phyloP scores from a whole-genome alignment of 1,140 invertebrate species.

The Papilio helenus region DNA sequence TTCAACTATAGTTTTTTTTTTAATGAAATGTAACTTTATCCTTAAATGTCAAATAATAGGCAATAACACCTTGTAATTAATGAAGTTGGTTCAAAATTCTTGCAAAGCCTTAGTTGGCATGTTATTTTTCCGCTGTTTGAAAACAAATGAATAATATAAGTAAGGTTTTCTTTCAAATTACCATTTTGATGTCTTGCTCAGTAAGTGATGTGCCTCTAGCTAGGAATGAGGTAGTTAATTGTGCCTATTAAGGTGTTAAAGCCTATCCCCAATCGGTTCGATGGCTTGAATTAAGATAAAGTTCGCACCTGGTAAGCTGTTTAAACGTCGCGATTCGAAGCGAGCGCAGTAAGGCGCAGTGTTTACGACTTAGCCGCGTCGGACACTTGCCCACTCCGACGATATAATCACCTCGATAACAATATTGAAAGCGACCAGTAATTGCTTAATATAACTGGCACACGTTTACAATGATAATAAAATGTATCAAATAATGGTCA shows the following conservation, averaged over 20 bases:
- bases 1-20: too few relatives aligned
- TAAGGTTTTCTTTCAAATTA: background rate
- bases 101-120: background rate
- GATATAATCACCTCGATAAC: slow-evolving; percentile 35
- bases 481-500: background rate
- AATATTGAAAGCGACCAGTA: slow-evolving; percentile 46
- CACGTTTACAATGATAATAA: slow-evolving; percentile 9
- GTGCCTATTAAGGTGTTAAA: slow-evolving; percentile 59
- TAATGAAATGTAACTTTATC: background rate
- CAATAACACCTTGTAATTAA: background rate
- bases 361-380: slow-evolving; percentile 66
- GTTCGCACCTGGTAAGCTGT: slow-evolving; percentile 74
- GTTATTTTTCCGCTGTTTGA: background rate
- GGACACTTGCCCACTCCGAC: slow-evolving; percentile 47
- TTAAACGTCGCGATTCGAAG: slow-evolving; percentile 68
- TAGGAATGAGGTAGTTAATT: slow-evolving; percentile 53
- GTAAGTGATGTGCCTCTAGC: slow-evolving; percentile 25
- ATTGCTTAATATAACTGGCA: slow-evolving; percentile 54
- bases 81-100: background rate
- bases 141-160: background rate
- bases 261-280: slow-evolving; percentile 62
- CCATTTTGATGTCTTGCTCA: background rate
- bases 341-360: slow-evolving; percentile 62
- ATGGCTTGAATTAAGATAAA: slow-evolving; percentile 81
- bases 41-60: background rate